Conservation (phyloP, 2,797 vertebrate genomes). For the Lacerta agilis region DNA sequence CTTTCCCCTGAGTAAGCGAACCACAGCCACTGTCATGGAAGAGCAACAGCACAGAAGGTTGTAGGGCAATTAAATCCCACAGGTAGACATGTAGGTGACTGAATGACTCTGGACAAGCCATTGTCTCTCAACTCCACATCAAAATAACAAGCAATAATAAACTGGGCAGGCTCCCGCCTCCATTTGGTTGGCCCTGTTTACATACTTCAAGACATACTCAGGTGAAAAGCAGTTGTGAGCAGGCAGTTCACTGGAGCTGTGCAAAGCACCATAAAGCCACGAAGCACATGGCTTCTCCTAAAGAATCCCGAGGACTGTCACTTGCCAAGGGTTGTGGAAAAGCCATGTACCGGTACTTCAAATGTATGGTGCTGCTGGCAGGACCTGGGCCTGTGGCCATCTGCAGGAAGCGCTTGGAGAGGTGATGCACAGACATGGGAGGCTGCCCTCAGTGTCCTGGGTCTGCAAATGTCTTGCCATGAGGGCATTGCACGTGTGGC, state of each 20-base stretch:
- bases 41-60: too few species aligned
- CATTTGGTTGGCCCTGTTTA: neutral
- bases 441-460: neutral
- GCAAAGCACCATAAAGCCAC: too few species aligned
- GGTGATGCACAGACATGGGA: neutral
- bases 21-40: neutral
- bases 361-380: too few species aligned
- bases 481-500: too few species aligned
- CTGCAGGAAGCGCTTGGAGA: neutral
- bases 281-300: too few species aligned
- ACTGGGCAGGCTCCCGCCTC: neutral
- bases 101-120: neutral
- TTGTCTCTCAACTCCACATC: neutral
- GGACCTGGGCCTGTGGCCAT: too few species aligned
- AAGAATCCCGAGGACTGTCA: too few species aligned
- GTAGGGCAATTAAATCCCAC: neutral
- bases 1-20: neutral
- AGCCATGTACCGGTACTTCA: neutral
- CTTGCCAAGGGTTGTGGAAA: too few species aligned
- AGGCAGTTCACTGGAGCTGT: neutral
- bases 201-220: neutral
- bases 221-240: too few species aligned
- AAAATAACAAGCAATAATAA: neutral
- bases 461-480: neutral
- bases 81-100: neutral